Base-by-base conservation (phyloP, 2,888 invertebrate genomes). In the Lumbricus terrestris region DNA sequence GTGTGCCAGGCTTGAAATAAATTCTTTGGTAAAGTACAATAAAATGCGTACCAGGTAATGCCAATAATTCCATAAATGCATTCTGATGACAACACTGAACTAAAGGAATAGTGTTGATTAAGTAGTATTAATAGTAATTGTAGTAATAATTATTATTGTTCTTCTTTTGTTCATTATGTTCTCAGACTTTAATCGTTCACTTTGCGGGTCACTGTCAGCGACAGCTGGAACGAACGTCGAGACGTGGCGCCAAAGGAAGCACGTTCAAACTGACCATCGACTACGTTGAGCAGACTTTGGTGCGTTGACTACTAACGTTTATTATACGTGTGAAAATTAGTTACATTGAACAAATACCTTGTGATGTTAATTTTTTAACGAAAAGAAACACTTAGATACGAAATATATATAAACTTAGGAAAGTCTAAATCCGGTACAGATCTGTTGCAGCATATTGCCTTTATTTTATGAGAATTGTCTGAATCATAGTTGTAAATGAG, bases 241-340 rank as follows among this genome's bases (percentile, higher is more conserved):
- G 97, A 82, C 97, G 97, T 92, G 97, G 97, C 91, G 98, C 98
- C 29, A 97, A 97, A 94, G 96, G 97, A 92, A 97, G 97, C 91
- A 97, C 98, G 0, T 96, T 97, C 92, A 97, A 98, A 95, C 98
- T 98, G 5, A 97, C 97, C 34, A 96, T 97, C n/a, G 98, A 98
- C 94, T 98, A 98, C 94, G 97, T 98, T 90, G 98, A 98, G 94
- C 97, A 98, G 94, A 97, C 98, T 40, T 96, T 98, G 95, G 97
- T 97, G 18, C 20, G 89, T 89, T 47, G 20, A 54, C 23, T 85
- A 37, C 23, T 85, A 23, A 35, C n/a, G 8, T 47, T 47, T 20
- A 47, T 47, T 47, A n/a, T n/a, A 47, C 47, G 5, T 47, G 47
- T 23, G 8, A 47, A 47, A 47, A 69, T 54, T 29, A 54, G 54